phyloP scores from a whole-genome alignment of 2,888 invertebrate genomes.

The Nebria brevicollis region DNA sequence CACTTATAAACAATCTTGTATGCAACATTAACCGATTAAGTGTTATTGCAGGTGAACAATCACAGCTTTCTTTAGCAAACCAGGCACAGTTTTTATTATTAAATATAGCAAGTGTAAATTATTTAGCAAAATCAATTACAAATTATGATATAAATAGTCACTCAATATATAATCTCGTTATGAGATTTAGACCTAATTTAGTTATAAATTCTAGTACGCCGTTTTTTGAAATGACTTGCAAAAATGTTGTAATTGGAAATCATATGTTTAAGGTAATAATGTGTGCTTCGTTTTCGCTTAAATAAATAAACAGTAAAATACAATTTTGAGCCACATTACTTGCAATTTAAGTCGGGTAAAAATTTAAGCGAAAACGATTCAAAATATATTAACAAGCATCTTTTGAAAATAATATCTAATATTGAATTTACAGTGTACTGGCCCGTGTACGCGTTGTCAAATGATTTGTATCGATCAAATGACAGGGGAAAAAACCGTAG shows the following conservation, averaged over 20 bases:
- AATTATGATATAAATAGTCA: conserved; percentile 66
- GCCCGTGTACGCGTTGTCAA: conserved; percentile 89
- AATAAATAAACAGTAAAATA: not conserved
- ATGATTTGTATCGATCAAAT: conserved; percentile 95
- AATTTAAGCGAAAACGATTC: not conserved
- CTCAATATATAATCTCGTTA: conserved; percentile 69
- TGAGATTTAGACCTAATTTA: conserved; percentile 92
- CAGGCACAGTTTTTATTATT: conserved; percentile 88
- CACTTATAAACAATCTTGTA: not conserved
- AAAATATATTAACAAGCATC: conserved; percentile 2
- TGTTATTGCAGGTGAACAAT: conserved; percentile 52
- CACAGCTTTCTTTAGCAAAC: conserved; percentile 75
- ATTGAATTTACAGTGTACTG: conserved; percentile 71
- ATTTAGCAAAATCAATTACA: conserved; percentile 72
- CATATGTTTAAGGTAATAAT: conserved; percentile 70
- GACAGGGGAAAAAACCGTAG: conserved; percentile 81
- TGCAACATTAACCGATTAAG: conserved; percentile 19
- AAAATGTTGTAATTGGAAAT: conserved; percentile 72
- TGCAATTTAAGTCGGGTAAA: too few species aligned
- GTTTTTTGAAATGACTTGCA: conserved; percentile 83
- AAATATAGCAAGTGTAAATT: conserved; percentile 79
- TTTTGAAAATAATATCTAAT: conserved; percentile 25
- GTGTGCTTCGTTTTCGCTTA: conserved; percentile 13
- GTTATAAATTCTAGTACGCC: conserved; percentile 77
- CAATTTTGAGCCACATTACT: too few species aligned